Base-by-base conservation (phyloP, 2,888 invertebrate genomes). In the Vannuccia rotundouncinata region DNA sequence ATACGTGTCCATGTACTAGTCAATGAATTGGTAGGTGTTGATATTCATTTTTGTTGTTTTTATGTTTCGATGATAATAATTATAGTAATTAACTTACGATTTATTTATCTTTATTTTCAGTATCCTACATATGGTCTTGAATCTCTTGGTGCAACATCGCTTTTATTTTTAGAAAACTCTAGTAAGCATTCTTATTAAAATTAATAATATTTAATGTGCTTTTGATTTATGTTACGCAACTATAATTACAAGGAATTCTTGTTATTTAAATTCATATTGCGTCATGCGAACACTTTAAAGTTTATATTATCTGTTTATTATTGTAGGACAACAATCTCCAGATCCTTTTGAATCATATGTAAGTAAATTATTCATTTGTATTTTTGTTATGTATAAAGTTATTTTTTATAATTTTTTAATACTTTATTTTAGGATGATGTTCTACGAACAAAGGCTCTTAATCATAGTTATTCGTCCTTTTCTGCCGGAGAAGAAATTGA, bases 321-420 rank as follows among this genome's bases (percentile, higher is more conserved):
- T 66, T 66, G 5, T 27, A 66, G 66, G 10, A 5, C 66, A 66
- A 66, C 22, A 17, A n/a, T 66, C 66, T n/a, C 66, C 5, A 66
- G 66, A 66, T 66, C 66, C 66, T 13, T 66, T 66, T 22, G 66
- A 66, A 22, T 22, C 5, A 66, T 66, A 66, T 66, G 66, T 66
- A 22, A 66, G 66, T 66, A n/a, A n/a, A 2, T 66, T 66, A 66
- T 22, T n/a, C 13, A 66, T 22, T 5, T 22, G 2, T 5, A 13
- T 22, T n/a, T 66, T 22, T 45, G 45, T 45, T 10, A 45, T 45
- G 45, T 45, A 45, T 45, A 45, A 13, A 45, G 5, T 13, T 45
- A 45, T 45, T 13, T 17, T 5, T 13, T 45, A 13, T 45, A 45
- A 17, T 45, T 13, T 17, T 45, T 17, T 45, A 45, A 45, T 17